Base-by-base conservation (phyloP, 2,888 invertebrate genomes). In the Synergus gifuensis region DNA sequence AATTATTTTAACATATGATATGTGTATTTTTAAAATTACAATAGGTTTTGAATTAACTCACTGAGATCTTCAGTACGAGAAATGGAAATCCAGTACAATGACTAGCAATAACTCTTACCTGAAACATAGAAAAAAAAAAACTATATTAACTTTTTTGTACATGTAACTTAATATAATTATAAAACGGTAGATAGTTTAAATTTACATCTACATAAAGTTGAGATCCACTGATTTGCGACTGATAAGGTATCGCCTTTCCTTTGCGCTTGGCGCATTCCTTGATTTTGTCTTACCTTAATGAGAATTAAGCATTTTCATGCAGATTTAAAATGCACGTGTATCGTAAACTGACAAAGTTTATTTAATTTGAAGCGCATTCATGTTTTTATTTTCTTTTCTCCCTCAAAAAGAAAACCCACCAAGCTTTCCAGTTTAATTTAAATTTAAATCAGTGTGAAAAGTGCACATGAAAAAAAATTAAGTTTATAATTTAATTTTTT, bases 211-310 rank as follows among this genome's bases (percentile, higher is more conserved):
- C 28, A 3, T 28, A 28, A 73, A 54, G 69, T 73, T 73, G 69
- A 73, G 69, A 73, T 73, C 69, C 69, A 73, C 69, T 73, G 69
- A 73, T 73, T 36, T 69, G 46, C 49, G 16, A n/a, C 36, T 73
- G 69, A 73, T 73, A 73, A 73, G 69, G 54, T 73, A 73, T 73
- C 69, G 54, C 54, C 69, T 73, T 73, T 73, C 49, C 69, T 16
- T 73, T 73, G 11, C 46, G 49, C 36, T 36, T 14, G 22, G 49
- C 49, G 49, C 69, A 73, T 73, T 73, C 40, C 42, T 28, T 64
- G 40, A 42, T 64, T 73, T 54, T 36, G 69, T 73, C 69, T 73
- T 36, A 46, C 69, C 49, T 46, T 73, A 49, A 73, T 73, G 69
- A 73, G 69, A 73, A 73, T 36, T 49, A 73, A 73, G 49, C 28